Base-by-base conservation (phyloP, 1,140 invertebrate species). In the Brachionus manjavacas region DNA sequence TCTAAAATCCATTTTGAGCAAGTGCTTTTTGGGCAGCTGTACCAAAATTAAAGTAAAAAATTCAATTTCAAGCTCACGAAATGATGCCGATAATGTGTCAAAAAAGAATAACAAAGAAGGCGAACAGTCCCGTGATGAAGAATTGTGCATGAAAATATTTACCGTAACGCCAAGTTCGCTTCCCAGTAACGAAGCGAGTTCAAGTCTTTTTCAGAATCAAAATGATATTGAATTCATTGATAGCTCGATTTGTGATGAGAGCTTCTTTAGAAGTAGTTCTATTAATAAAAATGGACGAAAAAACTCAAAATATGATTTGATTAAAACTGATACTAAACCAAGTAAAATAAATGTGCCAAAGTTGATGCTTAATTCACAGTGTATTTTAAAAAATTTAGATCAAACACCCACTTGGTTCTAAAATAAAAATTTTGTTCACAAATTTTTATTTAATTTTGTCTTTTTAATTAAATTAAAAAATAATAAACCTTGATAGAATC, bases 311-410 rank as follows among this genome's bases (percentile, higher is more conserved):
- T 12, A 12, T 31, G 16, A 31, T 68, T 68, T 31, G 14, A 6
- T 16, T 14, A 72, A 72, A 41, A 41, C 68, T 72, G 68, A 72
- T 72, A 72, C 1, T 1, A 72, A 72, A 41, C 14, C 31, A 16
- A 20, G 31, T n/a, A 72, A 41, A 23, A 20, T 72, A 43, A 72
- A 41, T 39, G 72, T 76, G 11, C 72, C 72, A 76, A 76, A 76
- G 46, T n/a, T 76, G 14, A 76, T 76, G 72, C 31, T 76, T 46
- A 76, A 76, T 49, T 76, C 72, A 23, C 20, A 76, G 20, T 76
- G n/a, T 49, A 76, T 76, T 76, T 49, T 28, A 4, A 76, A 76
- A 49, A 76, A 28, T 49, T 25, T 46, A 28, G 72, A 76, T n/a
- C 16, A 46, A 49, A 23, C 1, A 23, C 16, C 43, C 7, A 35